Conservation (phyloP, 2,113 vertebrate genomes). For the Chaetops frenatus region DNA sequence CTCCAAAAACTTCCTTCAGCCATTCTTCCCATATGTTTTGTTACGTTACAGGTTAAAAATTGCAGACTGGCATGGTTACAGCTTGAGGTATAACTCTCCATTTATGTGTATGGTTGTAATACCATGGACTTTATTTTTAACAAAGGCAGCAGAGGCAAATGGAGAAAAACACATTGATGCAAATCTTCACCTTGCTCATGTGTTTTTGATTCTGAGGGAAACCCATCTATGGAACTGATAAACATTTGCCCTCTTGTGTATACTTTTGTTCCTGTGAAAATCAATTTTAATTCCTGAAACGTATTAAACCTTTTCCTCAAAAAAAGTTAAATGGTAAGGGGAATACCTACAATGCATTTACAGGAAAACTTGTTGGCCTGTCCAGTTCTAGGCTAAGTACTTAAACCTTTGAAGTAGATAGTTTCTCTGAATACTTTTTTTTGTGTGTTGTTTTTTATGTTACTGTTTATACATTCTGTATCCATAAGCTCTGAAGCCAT, state of each 20-base stretch:
- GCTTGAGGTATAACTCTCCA: neutral
- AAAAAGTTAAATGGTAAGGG: neutral
- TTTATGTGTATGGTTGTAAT: neutral
- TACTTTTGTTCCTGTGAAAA: neutral
- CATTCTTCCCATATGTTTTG: neutral
- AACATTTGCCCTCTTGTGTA: neutral
- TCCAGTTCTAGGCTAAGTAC: neutral
- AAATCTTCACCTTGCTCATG: neutral
- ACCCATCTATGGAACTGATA: neutral
- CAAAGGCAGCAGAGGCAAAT: neutral
- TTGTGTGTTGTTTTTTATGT: neutral
- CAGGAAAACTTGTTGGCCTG: neutral
- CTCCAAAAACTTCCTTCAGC: neutral
- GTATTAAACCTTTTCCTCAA: neutral
- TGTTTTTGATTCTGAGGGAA: neutral
- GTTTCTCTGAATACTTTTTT: neutral
- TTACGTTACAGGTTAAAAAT: neutral
- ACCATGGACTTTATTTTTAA: neutral
- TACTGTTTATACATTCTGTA: neutral
- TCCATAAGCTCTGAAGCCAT: neutral
- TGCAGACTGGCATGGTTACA: neutral
- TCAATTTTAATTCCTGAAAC: neutral
- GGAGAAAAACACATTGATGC: neutral
- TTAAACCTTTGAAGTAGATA: neutral
- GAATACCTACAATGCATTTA: neutral